Base-by-base conservation (phyloP, 2,888 invertebrate species). In the Linyphia triangularis region DNA sequence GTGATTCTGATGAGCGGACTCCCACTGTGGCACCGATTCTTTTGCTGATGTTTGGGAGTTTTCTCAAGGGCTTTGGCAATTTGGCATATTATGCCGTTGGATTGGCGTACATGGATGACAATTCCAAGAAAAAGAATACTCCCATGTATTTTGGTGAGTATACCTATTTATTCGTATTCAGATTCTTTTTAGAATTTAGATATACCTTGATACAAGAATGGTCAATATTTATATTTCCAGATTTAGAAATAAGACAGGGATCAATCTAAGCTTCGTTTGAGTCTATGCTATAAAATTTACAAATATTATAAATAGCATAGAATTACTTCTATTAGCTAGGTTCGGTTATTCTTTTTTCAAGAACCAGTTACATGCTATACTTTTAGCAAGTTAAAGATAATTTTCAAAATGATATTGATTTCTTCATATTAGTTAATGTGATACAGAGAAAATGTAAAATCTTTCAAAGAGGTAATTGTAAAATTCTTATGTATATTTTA, bases 61-160 rank as follows among this genome's bases (percentile, higher is more conserved):
- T 95, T 91, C 94, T 96, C 65, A 94, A 95, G 69, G 95, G 95
- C 16, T 94, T 95, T 84, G 95, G 95, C 16, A 95, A 95, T 88
- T 94, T 95, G 0, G 92, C 95, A 37, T 95, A 95, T 92, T 95
- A 94, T 91, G 94, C 95, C 0, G 92, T 95, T 61, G 95, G 95
- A 0, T 94, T 95, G 91, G 94, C 95, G 0, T 95, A 95, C 91
- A 92, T 95, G 90, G 95, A 95, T 91, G 95, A 95, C 91, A 95
- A 95, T 90, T 94, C 95, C 0, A 94, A 95, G 91, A 95, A 95
- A 91, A 94, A 94, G 19, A 94, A 95, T 90, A 94, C 95, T 0
- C 95, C 95, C 0, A 92, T 95, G 91, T 93, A 95, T 90, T 92
- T 95, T 88, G 95, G 95, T 95, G 92, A 94, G 94, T 83, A 16